These are phyloP conservation scores for Nymphalis c-album DNA, from an alignment of 2,888 invertebrate species.

Conservation along the genomic window DNA sequence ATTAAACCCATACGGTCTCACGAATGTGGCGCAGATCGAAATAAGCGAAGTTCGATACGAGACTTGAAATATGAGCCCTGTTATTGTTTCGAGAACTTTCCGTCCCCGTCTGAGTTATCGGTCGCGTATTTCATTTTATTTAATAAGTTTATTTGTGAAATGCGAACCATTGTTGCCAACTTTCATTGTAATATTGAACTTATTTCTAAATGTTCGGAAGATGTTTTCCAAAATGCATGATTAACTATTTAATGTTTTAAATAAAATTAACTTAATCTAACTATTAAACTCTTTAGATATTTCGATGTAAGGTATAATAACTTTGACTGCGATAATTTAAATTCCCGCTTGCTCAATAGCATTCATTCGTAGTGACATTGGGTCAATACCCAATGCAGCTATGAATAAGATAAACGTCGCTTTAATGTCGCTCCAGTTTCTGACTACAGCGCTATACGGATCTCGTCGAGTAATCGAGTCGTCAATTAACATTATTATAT, in stretches of 20 bases:
- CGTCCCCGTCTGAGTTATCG: conserved; percentile 50
- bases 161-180: conserved; percentile 29
- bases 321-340: no score
- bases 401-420: no score
- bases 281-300: neutral
- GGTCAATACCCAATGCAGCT: no score
- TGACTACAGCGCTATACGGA: no score
- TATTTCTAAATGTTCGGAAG: conserved; percentile 4
- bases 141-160: conserved; percentile 47
- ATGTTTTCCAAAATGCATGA: conserved; percentile 7
- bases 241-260: neutral
- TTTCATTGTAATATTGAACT: conserved; percentile 28
- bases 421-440: no score
- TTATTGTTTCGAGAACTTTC: conserved; percentile 62
- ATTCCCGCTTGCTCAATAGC: no score
- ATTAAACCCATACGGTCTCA: conserved; percentile 34
- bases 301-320: no score
- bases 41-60: conserved; percentile 48
- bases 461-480: no score
- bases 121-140: conserved; percentile 51
- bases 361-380: no score
- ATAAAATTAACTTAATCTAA: neutral
- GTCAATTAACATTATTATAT: no score
- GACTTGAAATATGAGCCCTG: conserved; percentile 58
- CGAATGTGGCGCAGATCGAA: conserved; percentile 37